Evolutionary conservation across 2,797 vertebrate genomes (phyloP).

Genomic region (Pseudomugil gertrudae): DNA sequence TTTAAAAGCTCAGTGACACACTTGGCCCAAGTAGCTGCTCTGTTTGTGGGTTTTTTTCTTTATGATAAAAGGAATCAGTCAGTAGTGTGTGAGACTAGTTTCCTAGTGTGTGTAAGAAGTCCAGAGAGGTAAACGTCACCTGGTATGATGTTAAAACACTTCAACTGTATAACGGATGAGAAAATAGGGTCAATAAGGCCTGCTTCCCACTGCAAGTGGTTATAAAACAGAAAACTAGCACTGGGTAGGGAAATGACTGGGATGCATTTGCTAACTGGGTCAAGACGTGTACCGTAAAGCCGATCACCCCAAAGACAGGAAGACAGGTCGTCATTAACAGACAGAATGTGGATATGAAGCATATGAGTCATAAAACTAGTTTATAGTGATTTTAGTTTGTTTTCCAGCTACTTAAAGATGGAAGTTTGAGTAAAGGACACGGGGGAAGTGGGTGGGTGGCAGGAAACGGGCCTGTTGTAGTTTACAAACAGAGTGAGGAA

Average conservation of each 20-base stretch:
- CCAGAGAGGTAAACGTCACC: constrained; percentile 6
- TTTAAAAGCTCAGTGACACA: constrained; percentile 66
- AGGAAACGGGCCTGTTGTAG: constrained; percentile 64
- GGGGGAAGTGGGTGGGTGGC: constrained; percentile 17
- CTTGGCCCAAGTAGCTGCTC: constrained; percentile 45
- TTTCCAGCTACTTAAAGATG: constrained; percentile 17
- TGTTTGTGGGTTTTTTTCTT: constrained; percentile 14
- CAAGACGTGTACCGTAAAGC: constrained; percentile 18
- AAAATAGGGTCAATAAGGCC: constrained; percentile 3
- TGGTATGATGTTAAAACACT: constrained; percentile 8
- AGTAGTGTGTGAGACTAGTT: constrained; percentile 57
- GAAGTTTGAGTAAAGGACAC: constrained; percentile 9
- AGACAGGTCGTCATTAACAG: constrained; percentile 32
- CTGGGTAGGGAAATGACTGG: constrained; percentile 12
- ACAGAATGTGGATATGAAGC: constrained; percentile 25
- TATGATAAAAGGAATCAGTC: constrained; percentile 14
- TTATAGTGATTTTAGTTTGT: constrained; percentile 20
- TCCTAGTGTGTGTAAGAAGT: constrained; percentile 25
- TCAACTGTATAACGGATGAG: constrained; percentile 7
- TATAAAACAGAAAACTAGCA: constrained; percentile 17
- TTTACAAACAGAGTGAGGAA: constrained; percentile 72
- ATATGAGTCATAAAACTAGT: constrained; percentile 20
- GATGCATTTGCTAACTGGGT: constrained; percentile 41
- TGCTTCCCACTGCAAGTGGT: background rate
- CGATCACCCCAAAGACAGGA: constrained; percentile 18